Conservation (phyloP, 2,113 vertebrate species). For the Myiozetetes cayanensis region DNA sequence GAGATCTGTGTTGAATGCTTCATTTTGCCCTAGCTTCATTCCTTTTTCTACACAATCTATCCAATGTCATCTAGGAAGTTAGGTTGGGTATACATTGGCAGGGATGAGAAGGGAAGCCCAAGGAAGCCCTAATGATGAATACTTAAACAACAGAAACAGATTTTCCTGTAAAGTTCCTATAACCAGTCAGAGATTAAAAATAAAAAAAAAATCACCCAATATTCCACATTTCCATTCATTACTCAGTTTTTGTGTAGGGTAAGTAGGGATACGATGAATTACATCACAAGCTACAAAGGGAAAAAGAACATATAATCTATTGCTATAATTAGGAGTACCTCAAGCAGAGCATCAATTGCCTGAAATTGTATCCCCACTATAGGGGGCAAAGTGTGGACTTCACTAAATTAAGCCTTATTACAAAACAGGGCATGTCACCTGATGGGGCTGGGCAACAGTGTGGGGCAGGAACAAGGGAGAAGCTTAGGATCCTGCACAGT, state of each 20-base stretch:
- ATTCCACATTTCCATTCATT: not conserved
- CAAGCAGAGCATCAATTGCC: not conserved
- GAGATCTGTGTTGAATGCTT: not conserved
- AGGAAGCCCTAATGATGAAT: not conserved
- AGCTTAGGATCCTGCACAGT: not conserved
- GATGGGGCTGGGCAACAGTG: not conserved
- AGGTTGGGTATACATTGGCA: not conserved
- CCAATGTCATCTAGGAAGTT: not conserved
- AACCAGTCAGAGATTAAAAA: not conserved
- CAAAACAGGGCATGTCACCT: not conserved
- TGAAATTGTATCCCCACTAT: not conserved
- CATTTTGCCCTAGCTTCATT: not conserved
- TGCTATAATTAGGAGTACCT: not conserved
- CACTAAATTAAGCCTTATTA: not conserved
- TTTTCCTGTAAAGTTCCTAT: not conserved
- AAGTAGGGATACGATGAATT: not conserved
- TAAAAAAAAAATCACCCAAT: not conserved
- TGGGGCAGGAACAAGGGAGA: not conserved
- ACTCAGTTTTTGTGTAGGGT: not conserved
- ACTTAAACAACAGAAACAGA: not conserved
- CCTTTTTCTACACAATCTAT: not conserved
- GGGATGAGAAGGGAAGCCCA: not conserved
- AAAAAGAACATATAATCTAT: not conserved
- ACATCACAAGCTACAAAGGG: not conserved
- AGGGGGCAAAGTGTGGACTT: not conserved